These are phyloP conservation scores for Buceros bicornis DNA, from an alignment of 2,797 vertebrate genomes.

Conservation along the genomic window DNA sequence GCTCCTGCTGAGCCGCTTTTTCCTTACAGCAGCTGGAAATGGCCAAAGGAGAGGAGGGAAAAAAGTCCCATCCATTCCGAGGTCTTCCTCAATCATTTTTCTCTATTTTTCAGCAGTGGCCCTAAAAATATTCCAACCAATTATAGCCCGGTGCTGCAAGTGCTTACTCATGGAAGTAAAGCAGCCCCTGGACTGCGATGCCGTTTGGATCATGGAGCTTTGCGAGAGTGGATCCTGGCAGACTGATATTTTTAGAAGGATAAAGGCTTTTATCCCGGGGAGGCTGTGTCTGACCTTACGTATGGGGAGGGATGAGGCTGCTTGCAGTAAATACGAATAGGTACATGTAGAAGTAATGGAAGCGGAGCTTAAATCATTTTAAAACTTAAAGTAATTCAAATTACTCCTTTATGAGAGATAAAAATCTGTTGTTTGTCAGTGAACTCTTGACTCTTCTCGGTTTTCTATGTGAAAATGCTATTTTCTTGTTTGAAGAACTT, in stretches of 20 bases:
- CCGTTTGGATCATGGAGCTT: not conserved
- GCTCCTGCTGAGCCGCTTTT: not conserved
- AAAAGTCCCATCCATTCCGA: not conserved
- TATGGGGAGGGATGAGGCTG: not conserved
- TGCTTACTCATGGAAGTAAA: constrained; percentile 12
- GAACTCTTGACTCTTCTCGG: not conserved
- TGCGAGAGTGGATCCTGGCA: not conserved
- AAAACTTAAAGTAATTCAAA: not conserved
- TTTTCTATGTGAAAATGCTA: not conserved
- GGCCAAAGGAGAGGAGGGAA: not conserved
- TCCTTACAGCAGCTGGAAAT: not conserved
- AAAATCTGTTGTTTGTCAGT: constrained; percentile 28
- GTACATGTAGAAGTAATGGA: not conserved
- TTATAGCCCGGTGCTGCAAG: not conserved
- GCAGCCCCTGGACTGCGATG: not conserved
- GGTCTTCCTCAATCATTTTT: not conserved
- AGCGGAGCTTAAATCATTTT: not conserved
- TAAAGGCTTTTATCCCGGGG: not conserved
- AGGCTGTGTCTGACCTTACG: not conserved
- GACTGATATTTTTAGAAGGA: not conserved
- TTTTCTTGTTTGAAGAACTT: constrained; percentile 23
- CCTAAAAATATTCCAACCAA: constrained; percentile 4
- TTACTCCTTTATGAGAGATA: not conserved
- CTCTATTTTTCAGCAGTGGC: not conserved
- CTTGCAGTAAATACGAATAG: not conserved